Evolutionary conservation across 2,888 invertebrate genomes (phyloP), one percentile per base, ranked within the genome.

Genomic region (Leptopilina myrica): DNA sequence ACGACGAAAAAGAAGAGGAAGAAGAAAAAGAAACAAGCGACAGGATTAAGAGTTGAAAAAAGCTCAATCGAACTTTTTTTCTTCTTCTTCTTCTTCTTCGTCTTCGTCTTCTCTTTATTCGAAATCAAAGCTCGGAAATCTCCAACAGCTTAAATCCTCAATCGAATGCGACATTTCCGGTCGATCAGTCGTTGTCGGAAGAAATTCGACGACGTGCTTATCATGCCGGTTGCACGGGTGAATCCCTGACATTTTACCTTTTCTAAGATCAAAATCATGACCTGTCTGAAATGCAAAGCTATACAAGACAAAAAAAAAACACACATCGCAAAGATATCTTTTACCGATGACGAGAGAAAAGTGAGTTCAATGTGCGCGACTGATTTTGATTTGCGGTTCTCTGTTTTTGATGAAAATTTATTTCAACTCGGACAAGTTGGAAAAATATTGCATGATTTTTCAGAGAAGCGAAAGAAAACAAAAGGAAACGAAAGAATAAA

Each of bases 121-220:
- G 14, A 53, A 53, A 69, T 69, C 69, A 53, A 20, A 49, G 53
- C 26, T 49, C 69, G 53, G 69, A 69, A 53, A 53, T 53, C 20
- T 53, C 69, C 49, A 69, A 69, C 20, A 67, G 20, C 49, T 67
- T 67, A 14, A 49, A 49, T 67, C 15, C 20, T 49, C 20, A 67
- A 67, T 46, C 67, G 46, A 49, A 67, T 67, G 43, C 49, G 49
- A 67, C 67, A 67, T 67, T 67, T 67, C 67, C 67, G 67, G 67
- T 67, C 49, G 49, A 67, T 67, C 15, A 46, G 67, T 67, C 20
- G 20, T 49, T 46, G 67, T 59, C 59, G 59, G 43, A 12, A 46
- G 67, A 15, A 49, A 67, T 67, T 12, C 43, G 67, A 67, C 59
- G 62, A 62, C 49, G 69, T 69, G 56, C 56, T 73, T 53, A 56